Percentiles rank a stretch among this genome's conserved stretches.
Conservation (phyloP, 2,888 invertebrate genomes). For the Mystacides longicornis region DNA sequence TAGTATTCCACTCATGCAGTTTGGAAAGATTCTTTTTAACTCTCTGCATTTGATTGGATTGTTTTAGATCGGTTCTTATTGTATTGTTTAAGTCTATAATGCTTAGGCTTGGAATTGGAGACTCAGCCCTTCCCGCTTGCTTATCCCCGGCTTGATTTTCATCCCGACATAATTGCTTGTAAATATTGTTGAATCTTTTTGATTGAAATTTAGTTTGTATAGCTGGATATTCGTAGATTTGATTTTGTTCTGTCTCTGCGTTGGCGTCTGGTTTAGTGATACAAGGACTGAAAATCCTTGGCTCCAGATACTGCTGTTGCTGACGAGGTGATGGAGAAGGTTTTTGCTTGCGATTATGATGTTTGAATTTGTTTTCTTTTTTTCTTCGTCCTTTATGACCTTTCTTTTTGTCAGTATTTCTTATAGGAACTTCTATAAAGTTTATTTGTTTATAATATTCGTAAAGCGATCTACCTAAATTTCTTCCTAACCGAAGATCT, state of each 20-base stretch:
- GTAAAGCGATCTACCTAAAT: slow-evolving; percentile 23
- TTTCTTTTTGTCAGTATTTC: slow-evolving; percentile 14
- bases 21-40: slow-evolving; percentile 13
- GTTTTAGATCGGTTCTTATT: slow-evolving; percentile 22
- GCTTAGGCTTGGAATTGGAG: slow-evolving; percentile 19
- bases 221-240: slow-evolving; percentile 17
- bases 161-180: slow-evolving; percentile 12
- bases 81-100: slow-evolving; percentile 25
- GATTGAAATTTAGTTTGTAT: slow-evolving; percentile 17
- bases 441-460: slow-evolving; percentile 24
- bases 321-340: slow-evolving; percentile 11
- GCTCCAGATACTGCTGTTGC: slow-evolving; percentile 18
- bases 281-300: slow-evolving; percentile 19
- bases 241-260: slow-evolving; percentile 7
- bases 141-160: slow-evolving; percentile 9
- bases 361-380: slow-evolving; percentile 19
- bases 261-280: slow-evolving; percentile 19
- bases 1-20: slow-evolving; percentile 14
- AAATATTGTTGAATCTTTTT: slow-evolving; percentile 9
- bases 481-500: slow-evolving; percentile 24
- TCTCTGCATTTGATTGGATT: slow-evolving; percentile 7
- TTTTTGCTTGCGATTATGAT: slow-evolving; percentile 13
- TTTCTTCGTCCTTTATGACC: slow-evolving; percentile 9
- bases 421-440: slow-evolving; percentile 15
- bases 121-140: slow-evolving; percentile 9